These are phyloP conservation scores for Sialis lutaria DNA, from an alignment of 2,888 invertebrate species.

Conservation along the genomic window DNA sequence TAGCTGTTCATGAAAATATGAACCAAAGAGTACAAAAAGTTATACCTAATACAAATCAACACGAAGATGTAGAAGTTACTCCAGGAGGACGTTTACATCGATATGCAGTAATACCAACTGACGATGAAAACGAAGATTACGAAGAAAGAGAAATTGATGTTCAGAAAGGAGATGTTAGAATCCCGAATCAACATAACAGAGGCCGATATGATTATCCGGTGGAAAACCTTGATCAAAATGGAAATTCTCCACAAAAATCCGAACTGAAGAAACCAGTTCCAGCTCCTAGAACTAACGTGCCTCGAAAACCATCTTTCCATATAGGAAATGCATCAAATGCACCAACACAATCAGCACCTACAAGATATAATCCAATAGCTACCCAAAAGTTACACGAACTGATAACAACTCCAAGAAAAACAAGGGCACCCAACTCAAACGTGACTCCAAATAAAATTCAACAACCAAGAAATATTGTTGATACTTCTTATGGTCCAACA, in stretches of 20 bases:
- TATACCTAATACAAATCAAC: constrained; percentile 12
- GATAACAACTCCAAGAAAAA: constrained; percentile 43
- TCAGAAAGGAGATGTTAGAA: not conserved
- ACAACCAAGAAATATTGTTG: constrained; percentile 4
- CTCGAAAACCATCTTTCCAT: constrained; percentile 6
- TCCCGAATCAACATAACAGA: not conserved
- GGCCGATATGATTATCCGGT: not conserved
- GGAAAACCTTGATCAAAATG: constrained; percentile 10
- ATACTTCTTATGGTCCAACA: too few relatives aligned
- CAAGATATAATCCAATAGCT: constrained; percentile 42
- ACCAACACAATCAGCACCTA: constrained; percentile 26
- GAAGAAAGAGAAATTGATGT: constrained; percentile 19
- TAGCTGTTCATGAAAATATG: not conserved
- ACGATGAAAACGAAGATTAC: constrained; percentile 27
- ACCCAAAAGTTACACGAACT: constrained; percentile 63
- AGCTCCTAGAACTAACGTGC: constrained; percentile 5
- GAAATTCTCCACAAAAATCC: constrained; percentile 9
- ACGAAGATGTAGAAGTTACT: constrained; percentile 36
- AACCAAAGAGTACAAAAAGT: not conserved
- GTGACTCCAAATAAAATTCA: constrained; percentile 13
- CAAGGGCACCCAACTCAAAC: too few relatives aligned
- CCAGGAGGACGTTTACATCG: constrained; percentile 32
- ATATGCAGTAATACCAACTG: constrained; percentile 46
- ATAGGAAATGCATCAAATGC: constrained; percentile 10
- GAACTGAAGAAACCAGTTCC: constrained; percentile 3